Evolutionary conservation across 2,888 invertebrate species (phyloP), one percentile per base, ranked within the genome.

Genomic region (Papilio demoleus): DNA sequence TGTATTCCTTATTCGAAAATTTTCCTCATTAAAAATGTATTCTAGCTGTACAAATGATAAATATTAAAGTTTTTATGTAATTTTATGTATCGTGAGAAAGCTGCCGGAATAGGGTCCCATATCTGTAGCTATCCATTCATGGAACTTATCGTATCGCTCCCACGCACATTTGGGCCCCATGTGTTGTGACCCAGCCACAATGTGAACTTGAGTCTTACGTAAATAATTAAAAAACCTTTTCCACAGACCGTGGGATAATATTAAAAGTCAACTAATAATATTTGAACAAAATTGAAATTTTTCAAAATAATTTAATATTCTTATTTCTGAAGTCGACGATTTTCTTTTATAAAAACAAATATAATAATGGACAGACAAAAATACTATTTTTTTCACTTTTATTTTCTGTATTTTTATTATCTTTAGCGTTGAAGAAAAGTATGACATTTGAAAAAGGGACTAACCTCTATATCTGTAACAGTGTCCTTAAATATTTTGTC

Each of bases 151-250:
- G 73, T 72, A 67, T 19, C 75, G 80, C 81, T 87, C 88, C 85
- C 90, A 88, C 88, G 88, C 85, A 85, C 86, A 88, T 86, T 87
- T 86, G 88, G 79, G 79, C 76, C 82, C 85, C 89, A 89, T 85
- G 82, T 90, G 87, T 76, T 61, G 59, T 38, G 31, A 38, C 14
- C 62, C 62, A 31, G 24, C 50, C 67, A 69, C 53, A 27, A 27
- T 53, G 53, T 69, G 36, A 68, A 65, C 65, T 68, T 50, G 62
- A 60, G 40, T 34, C 53, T 62, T 36, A 38, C 27, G 36, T 31
- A 42, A 59, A 53, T 42, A 53, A 47, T 60, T 68, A 59, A 59
- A n/a, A n/a, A 62, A 56, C 24, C 56, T 38, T 12, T 14, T 24
- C 36, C 42, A 42, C 61, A 34, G 61, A 53, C n/a, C 60, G 38